Evolutionary conservation across 1,140 invertebrate genomes (phyloP).

Genomic region (Halesus radiatus): DNA sequence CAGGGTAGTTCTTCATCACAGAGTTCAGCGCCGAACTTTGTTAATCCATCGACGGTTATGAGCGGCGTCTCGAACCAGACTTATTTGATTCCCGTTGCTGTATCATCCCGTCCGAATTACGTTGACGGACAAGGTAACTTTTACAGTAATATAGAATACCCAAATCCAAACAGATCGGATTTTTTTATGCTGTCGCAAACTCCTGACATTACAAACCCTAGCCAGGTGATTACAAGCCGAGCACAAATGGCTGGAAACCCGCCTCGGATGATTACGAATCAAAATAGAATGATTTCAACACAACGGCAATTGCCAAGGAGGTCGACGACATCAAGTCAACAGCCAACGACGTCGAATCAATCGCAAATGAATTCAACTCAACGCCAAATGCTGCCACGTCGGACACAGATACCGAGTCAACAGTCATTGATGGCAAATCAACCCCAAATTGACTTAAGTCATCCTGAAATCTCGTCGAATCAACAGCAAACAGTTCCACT

Average conservation of each 20-base stretch:
- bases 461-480: background rate
- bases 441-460: background rate
- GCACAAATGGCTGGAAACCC: too few species aligned
- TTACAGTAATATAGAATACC: background rate
- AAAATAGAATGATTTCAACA: background rate
- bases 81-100: background rate
- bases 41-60: background rate
- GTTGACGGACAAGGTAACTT: background rate
- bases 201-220: background rate
- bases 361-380: background rate
- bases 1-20: background rate
- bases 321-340: background rate
- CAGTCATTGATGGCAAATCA: background rate
- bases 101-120: background rate
- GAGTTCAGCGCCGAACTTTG: background rate
- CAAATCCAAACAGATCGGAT: background rate
- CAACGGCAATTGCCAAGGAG: background rate
- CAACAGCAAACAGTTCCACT: background rate
- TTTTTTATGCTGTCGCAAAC: background rate
- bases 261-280: background rate
- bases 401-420: background rate
- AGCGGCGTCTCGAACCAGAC: background rate
- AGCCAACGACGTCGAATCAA: background rate
- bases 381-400: background rate
- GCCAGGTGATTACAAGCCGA: background rate